Percentiles rank a stretch among this genome's conserved stretches.
phyloP scores from a whole-genome alignment of 2,888 invertebrate species.

The Gastracanthus pulcherrimus region DNA sequence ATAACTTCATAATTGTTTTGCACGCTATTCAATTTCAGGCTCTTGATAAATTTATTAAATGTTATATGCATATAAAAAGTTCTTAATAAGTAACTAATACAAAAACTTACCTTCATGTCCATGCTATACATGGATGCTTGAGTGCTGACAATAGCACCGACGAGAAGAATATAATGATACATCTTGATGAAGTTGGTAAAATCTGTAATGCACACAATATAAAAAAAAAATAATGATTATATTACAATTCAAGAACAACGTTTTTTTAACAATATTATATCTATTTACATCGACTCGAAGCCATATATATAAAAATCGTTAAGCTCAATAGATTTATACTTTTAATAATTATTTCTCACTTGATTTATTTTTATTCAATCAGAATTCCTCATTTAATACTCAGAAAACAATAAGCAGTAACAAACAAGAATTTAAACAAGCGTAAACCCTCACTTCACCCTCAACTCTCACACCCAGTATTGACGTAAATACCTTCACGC shows the following conservation, averaged over 20 bases:
- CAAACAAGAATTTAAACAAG: not conserved
- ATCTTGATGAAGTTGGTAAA: constrained; percentile 1
- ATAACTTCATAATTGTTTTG: no score
- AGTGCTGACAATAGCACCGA: constrained; percentile 15
- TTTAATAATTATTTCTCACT: no score
- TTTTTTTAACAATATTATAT: no score
- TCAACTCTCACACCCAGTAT: not conserved
- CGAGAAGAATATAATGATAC: constrained; percentile 32
- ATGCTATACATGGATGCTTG: constrained; percentile 42
- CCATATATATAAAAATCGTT: no score
- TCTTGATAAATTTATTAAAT: no score
- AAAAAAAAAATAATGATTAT: not conserved
- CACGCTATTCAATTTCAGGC: no score
- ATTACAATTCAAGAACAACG: no score
- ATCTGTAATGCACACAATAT: not conserved
- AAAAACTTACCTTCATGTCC: constrained; percentile 44
- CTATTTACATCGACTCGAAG: no score
- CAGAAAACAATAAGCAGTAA: not conserved
- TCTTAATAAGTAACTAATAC: not conserved
- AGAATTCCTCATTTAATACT: not conserved
- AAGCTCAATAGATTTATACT: no score
- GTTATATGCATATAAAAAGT: no score
- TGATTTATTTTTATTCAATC: not conserved
- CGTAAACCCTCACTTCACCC: no score
- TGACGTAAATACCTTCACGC: not conserved